These are phyloP conservation scores for Sphinx pinastri DNA, from an alignment of 2,888 invertebrate genomes.

Conservation along the genomic window DNA sequence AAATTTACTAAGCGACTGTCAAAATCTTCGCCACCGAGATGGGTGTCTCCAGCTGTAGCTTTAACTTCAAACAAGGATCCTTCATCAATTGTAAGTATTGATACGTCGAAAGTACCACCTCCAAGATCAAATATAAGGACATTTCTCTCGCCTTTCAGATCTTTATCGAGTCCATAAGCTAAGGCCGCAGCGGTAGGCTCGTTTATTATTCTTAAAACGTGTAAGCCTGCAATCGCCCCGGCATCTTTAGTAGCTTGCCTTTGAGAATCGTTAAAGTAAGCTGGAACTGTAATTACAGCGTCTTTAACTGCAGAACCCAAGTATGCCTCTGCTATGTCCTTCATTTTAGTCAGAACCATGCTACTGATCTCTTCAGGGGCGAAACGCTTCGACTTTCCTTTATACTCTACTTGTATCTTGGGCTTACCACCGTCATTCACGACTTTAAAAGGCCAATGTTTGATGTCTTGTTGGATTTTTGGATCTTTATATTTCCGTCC, in stretches of 20 bases:
- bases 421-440: slow-evolving; percentile 86
- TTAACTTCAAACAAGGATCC: slow-evolving; percentile 90
- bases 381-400: slow-evolving; percentile 85
- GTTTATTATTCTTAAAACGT: slow-evolving; percentile 92
- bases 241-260: slow-evolving; percentile 92
- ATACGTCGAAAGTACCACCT: slow-evolving; percentile 91
- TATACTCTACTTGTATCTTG: slow-evolving; percentile 86
- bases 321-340: slow-evolving; percentile 88
- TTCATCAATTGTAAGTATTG: slow-evolving; percentile 92
- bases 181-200: slow-evolving; percentile 91
- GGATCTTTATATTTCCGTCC: slow-evolving; percentile 90
- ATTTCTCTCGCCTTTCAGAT: slow-evolving; percentile 85
- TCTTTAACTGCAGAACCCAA: slow-evolving; percentile 86
- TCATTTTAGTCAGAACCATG: slow-evolving; percentile 84
- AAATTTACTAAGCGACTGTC: slow-evolving; percentile 86
- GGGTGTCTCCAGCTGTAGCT: slow-evolving; percentile 93
- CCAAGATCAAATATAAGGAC: slow-evolving; percentile 87
- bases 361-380: slow-evolving; percentile 89
- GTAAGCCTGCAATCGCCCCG: slow-evolving; percentile 88
- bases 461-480: slow-evolving; percentile 90
- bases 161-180: slow-evolving; percentile 88
- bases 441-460: slow-evolving; percentile 93
- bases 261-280: slow-evolving; percentile 90
- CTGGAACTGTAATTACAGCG: slow-evolving; percentile 92
- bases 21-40: slow-evolving; percentile 91